phyloP scores from a whole-genome alignment of 2,888 invertebrate species.

The Meganola albula region DNA sequence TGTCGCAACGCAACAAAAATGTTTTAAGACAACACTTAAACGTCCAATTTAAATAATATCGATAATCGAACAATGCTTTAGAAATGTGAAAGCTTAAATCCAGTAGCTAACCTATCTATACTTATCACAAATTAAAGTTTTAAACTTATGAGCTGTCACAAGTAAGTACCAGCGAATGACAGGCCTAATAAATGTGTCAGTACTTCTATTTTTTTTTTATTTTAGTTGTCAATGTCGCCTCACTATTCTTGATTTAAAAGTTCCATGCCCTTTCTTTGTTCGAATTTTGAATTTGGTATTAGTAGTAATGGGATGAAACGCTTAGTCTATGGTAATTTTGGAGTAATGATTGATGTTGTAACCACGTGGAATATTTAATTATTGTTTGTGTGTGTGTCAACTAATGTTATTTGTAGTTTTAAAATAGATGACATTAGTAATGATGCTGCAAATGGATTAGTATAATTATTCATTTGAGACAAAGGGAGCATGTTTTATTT shows the following conservation, averaged over 20 bases:
- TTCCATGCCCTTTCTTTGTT: slow-evolving; percentile 76
- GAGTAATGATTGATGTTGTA: slow-evolving; percentile 28
- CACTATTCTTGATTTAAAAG: slow-evolving; percentile 68
- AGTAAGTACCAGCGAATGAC: slow-evolving; percentile 57
- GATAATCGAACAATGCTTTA: slow-evolving; percentile 29
- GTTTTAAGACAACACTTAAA: slow-evolving; percentile 14
- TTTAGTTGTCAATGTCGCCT: slow-evolving; percentile 60
- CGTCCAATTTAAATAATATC: slow-evolving; percentile 27
- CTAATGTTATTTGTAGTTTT: not conserved
- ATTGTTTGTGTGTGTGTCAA: slow-evolving; percentile 9
- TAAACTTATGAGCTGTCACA: slow-evolving; percentile 68
- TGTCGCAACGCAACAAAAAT: slow-evolving; percentile 26
- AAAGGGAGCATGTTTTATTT: too few species aligned
- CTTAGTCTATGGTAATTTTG: slow-evolving; percentile 22
- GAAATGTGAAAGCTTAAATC: slow-evolving; percentile 61
- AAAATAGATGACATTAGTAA: not conserved
- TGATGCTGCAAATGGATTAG: too few species aligned
- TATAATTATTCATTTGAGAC: too few species aligned
- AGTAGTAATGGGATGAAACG: slow-evolving; percentile 37
- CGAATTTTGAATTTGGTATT: slow-evolving; percentile 42
- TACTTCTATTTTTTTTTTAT: slow-evolving; percentile 50
- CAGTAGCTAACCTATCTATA: slow-evolving; percentile 56
- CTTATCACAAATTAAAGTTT: slow-evolving; percentile 72
- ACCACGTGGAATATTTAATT: slow-evolving; percentile 22
- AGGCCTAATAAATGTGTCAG: slow-evolving; percentile 73